Conservation (phyloP, 37 sponge, comb jelly and placozoan species). For the Spongia lamella region DNA sequence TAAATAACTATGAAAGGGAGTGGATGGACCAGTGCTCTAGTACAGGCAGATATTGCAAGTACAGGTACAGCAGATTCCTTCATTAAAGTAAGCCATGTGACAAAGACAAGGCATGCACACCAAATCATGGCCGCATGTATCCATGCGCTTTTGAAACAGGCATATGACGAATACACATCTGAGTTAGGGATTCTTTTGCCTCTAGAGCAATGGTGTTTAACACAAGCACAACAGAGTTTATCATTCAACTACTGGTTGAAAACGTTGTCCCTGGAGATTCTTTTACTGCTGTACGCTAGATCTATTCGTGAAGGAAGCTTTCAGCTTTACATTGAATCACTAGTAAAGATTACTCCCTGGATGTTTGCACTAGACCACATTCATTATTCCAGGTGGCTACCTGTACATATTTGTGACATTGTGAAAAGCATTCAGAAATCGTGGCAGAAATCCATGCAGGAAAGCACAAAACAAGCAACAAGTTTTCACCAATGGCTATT, state of each 20-base stretch:
- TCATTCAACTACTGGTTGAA: slow-evolving; percentile 25
- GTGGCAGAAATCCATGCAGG: no score
- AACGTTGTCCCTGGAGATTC: slow-evolving; percentile 16
- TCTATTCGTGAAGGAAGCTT: slow-evolving; percentile 34
- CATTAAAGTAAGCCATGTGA: slow-evolving; percentile 24
- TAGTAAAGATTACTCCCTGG: slow-evolving; percentile 22
- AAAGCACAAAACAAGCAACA: no score
- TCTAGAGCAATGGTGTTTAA: neutral
- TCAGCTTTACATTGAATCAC: slow-evolving; percentile 27
- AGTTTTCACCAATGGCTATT: slow-evolving; percentile 12
- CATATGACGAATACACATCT: slow-evolving; percentile 17
- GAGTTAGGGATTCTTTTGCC: neutral
- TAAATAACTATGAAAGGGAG: slow-evolving; percentile 9
- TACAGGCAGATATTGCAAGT: slow-evolving; percentile 32
- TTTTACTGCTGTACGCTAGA: slow-evolving; percentile 28
- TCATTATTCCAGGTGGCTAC: neutral
- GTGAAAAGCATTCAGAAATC: no score
- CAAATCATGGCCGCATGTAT: slow-evolving; percentile 27
- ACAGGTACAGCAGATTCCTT: slow-evolving; percentile 36
- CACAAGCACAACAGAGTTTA: slow-evolving; percentile 7
- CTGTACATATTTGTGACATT: no score
- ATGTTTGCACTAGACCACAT: slow-evolving; percentile 26
- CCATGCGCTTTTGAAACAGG: slow-evolving; percentile 6
- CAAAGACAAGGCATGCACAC: slow-evolving; percentile 34
- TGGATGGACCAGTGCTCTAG: slow-evolving; percentile 16